A percentile compares a stretch with the other conserved stretches of the same genome.
Conservation (phyloP, 1,140 invertebrate species). For the Cyclargus thomasi region DNA sequence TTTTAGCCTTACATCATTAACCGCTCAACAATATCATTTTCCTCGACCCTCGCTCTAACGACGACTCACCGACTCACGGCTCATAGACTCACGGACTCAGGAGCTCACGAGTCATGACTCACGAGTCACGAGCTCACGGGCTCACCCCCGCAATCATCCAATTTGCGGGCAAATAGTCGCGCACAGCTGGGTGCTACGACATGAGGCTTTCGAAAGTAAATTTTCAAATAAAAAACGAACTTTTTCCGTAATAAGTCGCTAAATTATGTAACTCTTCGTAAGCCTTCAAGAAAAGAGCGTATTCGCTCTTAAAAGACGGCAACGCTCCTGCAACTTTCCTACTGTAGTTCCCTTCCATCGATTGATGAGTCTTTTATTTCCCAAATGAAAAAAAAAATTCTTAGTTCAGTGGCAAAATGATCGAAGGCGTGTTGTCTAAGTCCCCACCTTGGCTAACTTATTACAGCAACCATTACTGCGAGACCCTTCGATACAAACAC, state of each 20-base stretch:
- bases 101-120: conserved; percentile 19
- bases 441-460: neutral
- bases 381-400: too few species aligned
- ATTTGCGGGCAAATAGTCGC: conserved; percentile 6
- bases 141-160: conserved; percentile 25
- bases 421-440: too few species aligned
- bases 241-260: too few species aligned
- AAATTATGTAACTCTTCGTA: too few species aligned
- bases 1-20: conserved; percentile 40
- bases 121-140: conserved; percentile 22
- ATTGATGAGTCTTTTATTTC: too few species aligned
- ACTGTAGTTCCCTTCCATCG: too few species aligned
- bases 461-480: neutral
- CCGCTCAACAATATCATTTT: conserved; percentile 54
- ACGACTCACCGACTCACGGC: conserved; percentile 20
- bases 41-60: conserved; percentile 40
- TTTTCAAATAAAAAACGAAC: too few species aligned
- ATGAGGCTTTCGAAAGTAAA: too few species aligned
- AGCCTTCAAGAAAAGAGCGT: too few species aligned
- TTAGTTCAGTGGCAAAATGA: too few species aligned
- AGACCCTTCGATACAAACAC: neutral
- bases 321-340: too few species aligned
- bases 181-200: neutral
- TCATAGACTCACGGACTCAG: conserved; percentile 23
- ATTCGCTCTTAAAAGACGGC: too few species aligned